Evolutionary conservation across 2,888 invertebrate genomes (phyloP).

Genomic region (Selenia dentaria): DNA sequence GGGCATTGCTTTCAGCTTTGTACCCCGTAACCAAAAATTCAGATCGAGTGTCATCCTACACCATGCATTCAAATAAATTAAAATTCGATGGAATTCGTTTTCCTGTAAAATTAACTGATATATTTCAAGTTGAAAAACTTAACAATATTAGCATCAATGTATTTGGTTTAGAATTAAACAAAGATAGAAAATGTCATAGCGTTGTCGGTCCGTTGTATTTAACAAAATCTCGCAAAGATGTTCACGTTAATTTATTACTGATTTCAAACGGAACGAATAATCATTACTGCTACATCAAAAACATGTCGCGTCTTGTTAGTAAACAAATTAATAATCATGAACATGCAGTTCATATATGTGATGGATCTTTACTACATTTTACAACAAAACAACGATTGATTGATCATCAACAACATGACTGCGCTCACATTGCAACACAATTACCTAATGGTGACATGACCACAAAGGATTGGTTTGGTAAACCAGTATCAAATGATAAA

Average conservation of each 20-base stretch:
- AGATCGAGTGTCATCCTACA: conserved; percentile 3
- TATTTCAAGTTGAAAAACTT: conserved; percentile 6
- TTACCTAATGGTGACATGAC: conserved; percentile 11
- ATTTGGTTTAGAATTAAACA: neutral
- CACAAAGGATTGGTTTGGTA: conserved; percentile 2
- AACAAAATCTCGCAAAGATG: conserved; percentile 1
- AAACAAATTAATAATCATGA: conserved; percentile 8
- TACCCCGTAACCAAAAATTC: conserved; percentile 1
- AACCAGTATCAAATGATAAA: conserved; percentile 4
- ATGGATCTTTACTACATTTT: conserved; percentile 12
- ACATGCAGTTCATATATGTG: conserved; percentile 10
- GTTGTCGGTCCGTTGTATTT: neutral
- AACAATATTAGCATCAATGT: too few species aligned
- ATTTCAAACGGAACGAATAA: neutral
- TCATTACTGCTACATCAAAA: conserved; percentile 7
- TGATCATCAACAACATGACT: conserved; percentile 12
- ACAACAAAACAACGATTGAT: conserved; percentile 4
- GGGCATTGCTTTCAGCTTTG: conserved; percentile 9
- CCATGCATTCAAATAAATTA: conserved; percentile 3
- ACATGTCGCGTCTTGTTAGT: conserved; percentile 10
- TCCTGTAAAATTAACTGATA: conserved; percentile 5
- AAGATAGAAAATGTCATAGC: neutral
- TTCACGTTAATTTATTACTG: neutral
- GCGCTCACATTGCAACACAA: conserved; percentile 4
- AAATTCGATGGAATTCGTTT: conserved; percentile 6